phyloP scores from a whole-genome alignment of 2,888 invertebrate genomes.

The Polymixis lichenea region DNA sequence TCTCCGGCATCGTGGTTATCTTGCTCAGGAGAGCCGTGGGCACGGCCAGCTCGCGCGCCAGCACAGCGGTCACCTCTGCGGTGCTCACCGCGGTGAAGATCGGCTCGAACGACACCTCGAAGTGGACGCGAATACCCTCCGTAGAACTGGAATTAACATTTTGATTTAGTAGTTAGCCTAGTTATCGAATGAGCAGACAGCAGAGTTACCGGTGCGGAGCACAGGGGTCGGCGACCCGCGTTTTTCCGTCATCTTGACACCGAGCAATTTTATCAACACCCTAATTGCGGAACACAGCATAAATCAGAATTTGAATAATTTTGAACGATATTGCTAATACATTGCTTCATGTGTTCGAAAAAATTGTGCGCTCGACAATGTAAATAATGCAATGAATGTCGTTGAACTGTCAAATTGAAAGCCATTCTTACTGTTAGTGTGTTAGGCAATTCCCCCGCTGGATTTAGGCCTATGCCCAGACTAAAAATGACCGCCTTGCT shows the following conservation, averaged over 20 bases:
- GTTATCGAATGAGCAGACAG: slow-evolving; percentile 13
- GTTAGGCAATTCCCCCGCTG: not conserved
- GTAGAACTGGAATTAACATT: slow-evolving; percentile 72
- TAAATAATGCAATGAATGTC: no score
- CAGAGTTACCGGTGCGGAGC: slow-evolving; percentile 16
- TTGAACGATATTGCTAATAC: no score
- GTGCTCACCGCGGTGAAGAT: slow-evolving; percentile 92
- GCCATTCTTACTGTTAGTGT: no score
- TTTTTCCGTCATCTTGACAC: not conserved
- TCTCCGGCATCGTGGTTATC: slow-evolving; percentile 79
- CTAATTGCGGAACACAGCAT: no score
- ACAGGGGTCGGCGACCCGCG: slow-evolving; percentile 11
- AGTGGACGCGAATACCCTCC: slow-evolving; percentile 95
- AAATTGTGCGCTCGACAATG: no score
- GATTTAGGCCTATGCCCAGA: not conserved
- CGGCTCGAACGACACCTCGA: slow-evolving; percentile 96
- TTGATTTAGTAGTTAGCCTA: slow-evolving; percentile 33
- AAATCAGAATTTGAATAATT: no score
- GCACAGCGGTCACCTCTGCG: slow-evolving; percentile 92
- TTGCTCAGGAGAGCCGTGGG: slow-evolving; percentile 82
- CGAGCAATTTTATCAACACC: not conserved
- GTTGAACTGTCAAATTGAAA: no score
- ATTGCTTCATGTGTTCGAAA: no score
- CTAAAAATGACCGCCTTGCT: not conserved
- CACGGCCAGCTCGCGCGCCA: slow-evolving; percentile 91